Evolutionary conservation across 2,797 vertebrate species (phyloP).

Genomic region (Moxostoma hubbsi): DNA sequence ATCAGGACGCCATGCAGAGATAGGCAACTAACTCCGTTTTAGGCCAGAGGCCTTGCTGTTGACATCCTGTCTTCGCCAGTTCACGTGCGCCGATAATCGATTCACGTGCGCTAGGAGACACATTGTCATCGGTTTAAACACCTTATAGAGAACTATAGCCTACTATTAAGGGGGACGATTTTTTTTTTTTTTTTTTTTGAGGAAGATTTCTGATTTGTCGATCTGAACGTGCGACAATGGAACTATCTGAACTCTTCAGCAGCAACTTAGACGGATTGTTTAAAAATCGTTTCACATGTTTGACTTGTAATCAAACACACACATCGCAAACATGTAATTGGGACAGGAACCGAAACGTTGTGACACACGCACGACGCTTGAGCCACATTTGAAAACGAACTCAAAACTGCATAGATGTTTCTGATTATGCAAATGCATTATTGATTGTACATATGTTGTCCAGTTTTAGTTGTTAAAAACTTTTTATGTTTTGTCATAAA

Average conservation of each 20-base stretch:
- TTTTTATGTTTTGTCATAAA: slow-evolving; percentile 99
- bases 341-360: slow-evolving; percentile 63
- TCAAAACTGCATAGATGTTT: slow-evolving; percentile 66
- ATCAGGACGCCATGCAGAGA: slow-evolving; percentile 99
- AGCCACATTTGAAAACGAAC: slow-evolving; percentile 59
- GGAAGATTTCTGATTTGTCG: slow-evolving; percentile 59
- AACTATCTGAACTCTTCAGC: slow-evolving; percentile 65
- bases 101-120: slow-evolving; percentile 65
- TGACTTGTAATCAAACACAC: slow-evolving; percentile 78
- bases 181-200: slow-evolving; percentile 65
- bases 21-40: slow-evolving; percentile 82
- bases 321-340: slow-evolving; percentile 70
- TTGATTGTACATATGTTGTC: slow-evolving; percentile 97
- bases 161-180: slow-evolving; percentile 41
- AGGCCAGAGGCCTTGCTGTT: slow-evolving; percentile 63
- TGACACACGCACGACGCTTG: slow-evolving; percentile 61
- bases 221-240: slow-evolving; percentile 66
- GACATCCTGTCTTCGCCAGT: slow-evolving; percentile 65
- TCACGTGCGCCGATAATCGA: slow-evolving; percentile 62
- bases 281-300: slow-evolving; percentile 74
- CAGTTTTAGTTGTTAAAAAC: slow-evolving; percentile 98
- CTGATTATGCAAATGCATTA: slow-evolving; percentile 81
- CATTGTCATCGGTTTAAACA: slow-evolving; percentile 48
- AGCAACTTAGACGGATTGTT: slow-evolving; percentile 70
- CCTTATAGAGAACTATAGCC: slow-evolving; percentile 58